Evolutionary conservation across 2,888 invertebrate genomes (phyloP), one percentile per base, ranked within the genome.

Genomic region (Cryptosula pallasiana): DNA sequence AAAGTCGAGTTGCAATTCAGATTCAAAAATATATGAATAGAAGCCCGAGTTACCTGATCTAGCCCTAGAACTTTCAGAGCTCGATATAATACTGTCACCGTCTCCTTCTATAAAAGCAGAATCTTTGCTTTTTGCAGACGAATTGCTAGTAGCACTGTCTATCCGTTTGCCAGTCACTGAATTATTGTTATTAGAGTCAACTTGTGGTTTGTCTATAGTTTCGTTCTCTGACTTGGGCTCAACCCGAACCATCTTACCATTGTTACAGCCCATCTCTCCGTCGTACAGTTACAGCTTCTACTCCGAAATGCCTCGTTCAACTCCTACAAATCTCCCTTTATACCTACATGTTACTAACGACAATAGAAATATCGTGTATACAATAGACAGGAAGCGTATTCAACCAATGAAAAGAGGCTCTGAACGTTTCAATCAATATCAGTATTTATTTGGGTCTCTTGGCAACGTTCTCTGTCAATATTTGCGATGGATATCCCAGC

Each of bases 91-190:
- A 71, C 73, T 71, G 27, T 79, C 79, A 16, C 76, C 80, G 0
- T 74, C 77, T 1, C 77, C 72, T 2, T 71, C 71, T 16, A 78
- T 79, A 3, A 82, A 75, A 0, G 82, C 82, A 2, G 82, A 82
- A 73, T 82, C 82, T 1, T 76, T 72, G 71, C 81, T 82, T 70
- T 81, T 78, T 72, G 77, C 77, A 16, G 79, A 79, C 2, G 69
- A 58, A 63, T 81, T 82, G 1, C 81, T 81, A 13, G 78, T 77
- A 0, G 82, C 82, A 0, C 63, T 63, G 63, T 9, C 32, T 32
- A 27, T 32, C 32, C 63, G 45, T 45, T 45, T 63, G 5, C 32
- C 25, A 32, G 20, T 63, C 63, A 25, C 13, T 55, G 55, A 32
- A 3, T 13, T 32, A 5, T n/a, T 63, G 32, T 34, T 32, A 13